These are phyloP conservation scores for Brachymystax lenok DNA, from an alignment of 2,797 vertebrate species.

Conservation along the genomic window DNA sequence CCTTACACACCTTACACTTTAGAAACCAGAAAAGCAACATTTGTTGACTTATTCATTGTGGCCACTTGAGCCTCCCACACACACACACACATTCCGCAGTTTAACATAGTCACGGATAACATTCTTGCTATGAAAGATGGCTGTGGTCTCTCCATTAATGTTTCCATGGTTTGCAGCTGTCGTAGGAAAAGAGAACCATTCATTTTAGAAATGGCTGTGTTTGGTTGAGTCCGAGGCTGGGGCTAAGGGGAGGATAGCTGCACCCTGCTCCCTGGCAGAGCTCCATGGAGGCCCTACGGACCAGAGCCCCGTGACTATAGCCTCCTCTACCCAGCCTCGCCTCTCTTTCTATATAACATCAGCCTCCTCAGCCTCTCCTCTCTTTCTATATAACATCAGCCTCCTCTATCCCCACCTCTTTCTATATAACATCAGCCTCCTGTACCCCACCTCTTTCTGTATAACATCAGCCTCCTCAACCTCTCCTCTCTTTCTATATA, in stretches of 20 bases:
- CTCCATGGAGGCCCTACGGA: slow-evolving; percentile 9
- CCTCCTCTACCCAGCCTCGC: background rate
- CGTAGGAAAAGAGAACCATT: slow-evolving; percentile 47
- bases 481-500: too few relatives aligned
- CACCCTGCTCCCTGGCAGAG: background rate
- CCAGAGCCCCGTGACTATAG: background rate
- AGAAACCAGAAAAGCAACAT: background rate
- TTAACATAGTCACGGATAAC: background rate
- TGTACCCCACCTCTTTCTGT: background rate
- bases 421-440: background rate
- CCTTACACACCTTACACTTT: slow-evolving; percentile 15
- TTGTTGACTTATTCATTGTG: background rate
- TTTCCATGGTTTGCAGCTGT: slow-evolving; percentile 56
- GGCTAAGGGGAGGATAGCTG: background rate
- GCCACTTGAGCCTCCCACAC: background rate
- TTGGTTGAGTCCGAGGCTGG: slow-evolving; percentile 38
- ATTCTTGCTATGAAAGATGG: background rate
- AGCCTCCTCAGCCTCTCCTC: background rate
- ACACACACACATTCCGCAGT: slow-evolving; percentile 14
- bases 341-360: background rate
- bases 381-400: background rate
- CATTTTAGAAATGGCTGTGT: slow-evolving; percentile 52
- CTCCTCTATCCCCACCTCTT: background rate
- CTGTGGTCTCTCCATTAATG: slow-evolving; percentile 48
- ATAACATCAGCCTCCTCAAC: background rate